A percentile compares a stretch with the other conserved stretches of the same genome.
Conservation (phyloP, 2,888 invertebrate species). For the Laothoe populi region DNA sequence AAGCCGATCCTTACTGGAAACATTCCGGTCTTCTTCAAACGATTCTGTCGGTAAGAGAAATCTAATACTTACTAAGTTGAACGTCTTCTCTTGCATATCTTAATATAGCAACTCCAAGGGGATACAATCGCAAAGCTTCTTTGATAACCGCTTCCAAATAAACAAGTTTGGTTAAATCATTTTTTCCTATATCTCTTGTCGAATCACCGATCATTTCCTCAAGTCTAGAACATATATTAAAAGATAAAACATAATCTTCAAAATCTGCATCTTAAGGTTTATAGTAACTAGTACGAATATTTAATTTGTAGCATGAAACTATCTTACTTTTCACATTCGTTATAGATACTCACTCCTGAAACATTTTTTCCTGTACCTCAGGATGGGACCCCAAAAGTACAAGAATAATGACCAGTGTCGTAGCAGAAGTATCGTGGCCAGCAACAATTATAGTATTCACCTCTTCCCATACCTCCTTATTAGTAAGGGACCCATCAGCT, state of each 20-base stretch:
- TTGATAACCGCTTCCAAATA: constrained; percentile 52
- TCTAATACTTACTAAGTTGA: neutral
- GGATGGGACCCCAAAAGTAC: neutral
- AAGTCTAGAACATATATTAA: neutral
- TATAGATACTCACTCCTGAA: constrained; percentile 12
- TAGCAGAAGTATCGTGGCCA: constrained; percentile 16
- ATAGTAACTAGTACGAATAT: too few relatives aligned
- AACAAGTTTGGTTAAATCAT: constrained; percentile 34
- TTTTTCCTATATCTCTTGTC: neutral
- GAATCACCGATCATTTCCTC: constrained; percentile 9
- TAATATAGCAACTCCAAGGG: constrained; percentile 20
- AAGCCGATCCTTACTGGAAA: too few relatives aligned
- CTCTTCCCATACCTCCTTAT: constrained; percentile 38
- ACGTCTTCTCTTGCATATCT: neutral
- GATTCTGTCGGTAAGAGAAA: too few relatives aligned
- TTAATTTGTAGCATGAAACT: too few relatives aligned
- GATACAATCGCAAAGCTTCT: constrained; percentile 46
- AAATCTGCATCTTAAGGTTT: too few relatives aligned
- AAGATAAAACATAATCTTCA: neutral
- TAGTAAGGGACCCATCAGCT: constrained; percentile 29
- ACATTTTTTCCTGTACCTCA: constrained; percentile 15
- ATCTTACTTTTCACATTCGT: too few relatives aligned
- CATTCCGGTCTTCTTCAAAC: too few relatives aligned
- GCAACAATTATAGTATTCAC: constrained; percentile 38
- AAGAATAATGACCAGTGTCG: neutral